Conservation (phyloP, 2,888 invertebrate species). For the Papilio gigon region DNA sequence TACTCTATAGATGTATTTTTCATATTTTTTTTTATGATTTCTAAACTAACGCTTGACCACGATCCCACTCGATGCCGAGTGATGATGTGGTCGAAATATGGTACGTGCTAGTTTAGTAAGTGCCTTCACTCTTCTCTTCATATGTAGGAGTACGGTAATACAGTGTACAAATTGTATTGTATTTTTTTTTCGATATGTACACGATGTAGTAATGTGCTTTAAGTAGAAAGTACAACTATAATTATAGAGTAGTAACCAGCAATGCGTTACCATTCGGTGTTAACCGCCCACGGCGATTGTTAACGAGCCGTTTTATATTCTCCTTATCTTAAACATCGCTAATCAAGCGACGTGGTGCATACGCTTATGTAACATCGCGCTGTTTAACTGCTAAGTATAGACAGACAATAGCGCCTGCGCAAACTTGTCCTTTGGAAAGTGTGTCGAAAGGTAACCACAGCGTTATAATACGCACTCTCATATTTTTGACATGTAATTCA, state of each 20-base stretch:
- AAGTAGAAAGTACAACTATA: slow-evolving; percentile 7
- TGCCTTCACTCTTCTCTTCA: neutral
- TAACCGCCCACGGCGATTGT: neutral
- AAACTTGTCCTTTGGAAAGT: slow-evolving; percentile 73
- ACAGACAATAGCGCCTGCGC: slow-evolving; percentile 68
- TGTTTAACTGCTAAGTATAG: slow-evolving; percentile 51
- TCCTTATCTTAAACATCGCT: slow-evolving; percentile 38
- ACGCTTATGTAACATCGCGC: slow-evolving; percentile 55
- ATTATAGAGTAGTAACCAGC: slow-evolving; percentile 17
- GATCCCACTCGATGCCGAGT: no score
- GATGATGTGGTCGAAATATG: no score
- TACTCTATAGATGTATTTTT: no score
- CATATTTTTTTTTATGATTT: no score
- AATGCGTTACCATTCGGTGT: slow-evolving; percentile 19
- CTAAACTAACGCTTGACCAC: no score
- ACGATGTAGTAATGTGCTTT: neutral
- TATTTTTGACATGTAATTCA: neutral
- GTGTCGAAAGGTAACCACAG: slow-evolving; percentile 68
- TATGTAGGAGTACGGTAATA: neutral
- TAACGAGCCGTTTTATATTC: slow-evolving; percentile 20
- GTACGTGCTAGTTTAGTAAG: no score
- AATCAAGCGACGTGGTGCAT: slow-evolving; percentile 47
- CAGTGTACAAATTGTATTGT: no score
- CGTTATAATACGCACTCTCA: slow-evolving; percentile 47
- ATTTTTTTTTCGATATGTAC: neutral